These are phyloP conservation scores for Incurvaria masculella DNA, from an alignment of 2,888 invertebrate species.

Conservation along the genomic window DNA sequence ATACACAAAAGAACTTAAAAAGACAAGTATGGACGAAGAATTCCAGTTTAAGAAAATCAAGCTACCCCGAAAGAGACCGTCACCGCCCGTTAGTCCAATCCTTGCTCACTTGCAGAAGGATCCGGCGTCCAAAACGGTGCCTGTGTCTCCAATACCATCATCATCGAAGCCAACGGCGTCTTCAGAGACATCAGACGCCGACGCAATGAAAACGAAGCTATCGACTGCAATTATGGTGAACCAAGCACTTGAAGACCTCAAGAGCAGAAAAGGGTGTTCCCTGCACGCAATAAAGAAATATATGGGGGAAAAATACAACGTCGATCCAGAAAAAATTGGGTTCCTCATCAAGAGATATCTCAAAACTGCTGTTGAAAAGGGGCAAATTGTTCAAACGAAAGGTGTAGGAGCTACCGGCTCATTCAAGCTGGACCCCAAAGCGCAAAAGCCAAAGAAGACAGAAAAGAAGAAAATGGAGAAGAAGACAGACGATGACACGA, in stretches of 20 bases:
- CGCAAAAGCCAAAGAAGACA: slow-evolving; percentile 7
- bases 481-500: slow-evolving; percentile 18
- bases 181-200: background rate
- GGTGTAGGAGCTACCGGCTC: slow-evolving; percentile 40
- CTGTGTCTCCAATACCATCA: no score
- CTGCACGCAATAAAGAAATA: slow-evolving; percentile 40
- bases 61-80: background rate
- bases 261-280: slow-evolving; percentile 36
- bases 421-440: slow-evolving; percentile 27
- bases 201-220: slow-evolving; percentile 19
- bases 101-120: background rate
- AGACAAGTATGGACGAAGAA: background rate
- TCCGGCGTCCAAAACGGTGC: no score
- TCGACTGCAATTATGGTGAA: slow-evolving; percentile 35
- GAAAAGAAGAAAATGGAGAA: slow-evolving; percentile 9
- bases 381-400: slow-evolving; percentile 32
- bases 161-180: background rate
- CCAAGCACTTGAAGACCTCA: slow-evolving; percentile 29
- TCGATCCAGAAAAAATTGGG: slow-evolving; percentile 30
- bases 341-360: slow-evolving; percentile 34
- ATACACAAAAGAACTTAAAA: no score
- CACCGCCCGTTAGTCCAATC: background rate
- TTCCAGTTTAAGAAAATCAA: background rate
- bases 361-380: slow-evolving; percentile 32
- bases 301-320: slow-evolving; percentile 28